A percentile compares a stretch with the other conserved stretches of the same genome.
Evolutionary conservation across 2,113 vertebrate genomes (phyloP).

Genomic region (Clarias magur): DNA sequence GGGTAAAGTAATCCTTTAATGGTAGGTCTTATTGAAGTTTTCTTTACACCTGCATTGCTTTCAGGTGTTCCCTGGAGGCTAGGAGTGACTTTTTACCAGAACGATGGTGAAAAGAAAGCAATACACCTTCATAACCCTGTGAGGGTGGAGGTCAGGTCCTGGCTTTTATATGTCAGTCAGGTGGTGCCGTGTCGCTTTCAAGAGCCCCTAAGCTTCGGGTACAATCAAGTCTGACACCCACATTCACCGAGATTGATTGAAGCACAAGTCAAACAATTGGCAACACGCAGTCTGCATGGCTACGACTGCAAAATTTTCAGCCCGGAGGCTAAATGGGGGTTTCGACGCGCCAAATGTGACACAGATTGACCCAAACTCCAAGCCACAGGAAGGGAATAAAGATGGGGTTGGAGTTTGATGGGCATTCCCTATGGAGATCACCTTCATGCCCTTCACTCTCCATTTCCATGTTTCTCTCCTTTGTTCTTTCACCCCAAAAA

Average conservation of each 20-base stretch:
- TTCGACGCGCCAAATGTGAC: background rate
- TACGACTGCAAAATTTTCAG: slow-evolving; percentile 3
- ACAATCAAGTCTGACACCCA: slow-evolving; percentile 2
- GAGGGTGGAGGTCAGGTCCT: slow-evolving; percentile 24
- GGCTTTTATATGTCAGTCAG: slow-evolving; percentile 35
- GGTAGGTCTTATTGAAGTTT: background rate
- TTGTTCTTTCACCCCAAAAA: slow-evolving; percentile 16
- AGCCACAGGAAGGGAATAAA: background rate
- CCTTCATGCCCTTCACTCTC: slow-evolving; percentile 15
- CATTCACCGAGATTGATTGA: slow-evolving; percentile 14
- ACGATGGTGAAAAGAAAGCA: background rate
- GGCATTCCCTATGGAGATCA: background rate
- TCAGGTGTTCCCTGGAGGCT: slow-evolving; percentile 1
- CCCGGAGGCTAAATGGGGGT: background rate
- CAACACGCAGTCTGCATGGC: background rate
- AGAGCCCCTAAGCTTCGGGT: slow-evolving; percentile 12
- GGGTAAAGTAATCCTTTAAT: slow-evolving; percentile 7
- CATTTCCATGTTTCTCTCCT: background rate
- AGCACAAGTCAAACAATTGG: slow-evolving; percentile 11
- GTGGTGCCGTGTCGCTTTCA: slow-evolving; percentile 16
- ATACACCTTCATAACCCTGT: slow-evolving; percentile 19
- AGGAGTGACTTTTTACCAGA: slow-evolving; percentile 6
- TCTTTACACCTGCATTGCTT: background rate
- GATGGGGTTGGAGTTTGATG: background rate
- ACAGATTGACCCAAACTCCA: background rate